A percentile compares a stretch with the other conserved stretches of the same genome.
phyloP scores from a whole-genome alignment of 92 coral and sea anemone species.

The Nematostella vectensis region DNA sequence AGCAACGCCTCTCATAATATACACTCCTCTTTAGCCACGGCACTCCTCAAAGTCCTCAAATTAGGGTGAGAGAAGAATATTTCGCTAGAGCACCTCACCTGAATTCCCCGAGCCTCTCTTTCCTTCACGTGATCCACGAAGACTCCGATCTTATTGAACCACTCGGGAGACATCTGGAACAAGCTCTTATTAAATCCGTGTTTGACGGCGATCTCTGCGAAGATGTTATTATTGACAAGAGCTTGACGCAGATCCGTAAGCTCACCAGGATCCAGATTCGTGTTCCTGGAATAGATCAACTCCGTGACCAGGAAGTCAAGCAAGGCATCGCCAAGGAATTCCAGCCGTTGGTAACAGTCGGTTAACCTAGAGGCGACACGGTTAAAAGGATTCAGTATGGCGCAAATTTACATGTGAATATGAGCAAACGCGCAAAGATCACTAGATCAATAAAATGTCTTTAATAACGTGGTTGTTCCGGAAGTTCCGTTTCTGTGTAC shows the following conservation, averaged over 20 bases:
- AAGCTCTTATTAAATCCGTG: slow-evolving; percentile 60
- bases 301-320: slow-evolving; percentile 91
- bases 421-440: too few species aligned
- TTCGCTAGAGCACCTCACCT: too few species aligned
- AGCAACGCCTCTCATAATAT: too few species aligned
- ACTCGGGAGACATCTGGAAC: slow-evolving; percentile 72
- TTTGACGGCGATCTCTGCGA: slow-evolving; percentile 79
- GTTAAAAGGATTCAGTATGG: too few species aligned
- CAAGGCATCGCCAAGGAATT: slow-evolving; percentile 93
- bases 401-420: too few species aligned
- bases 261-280: slow-evolving; percentile 65
- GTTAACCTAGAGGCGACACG: slow-evolving; percentile 14
- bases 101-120: too few species aligned
- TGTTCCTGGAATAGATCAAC: slow-evolving; percentile 66
- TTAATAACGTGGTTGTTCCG: too few species aligned
- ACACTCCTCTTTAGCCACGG: too few species aligned
- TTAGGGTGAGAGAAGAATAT: too few species aligned
- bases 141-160: slow-evolving; percentile 71
- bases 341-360: slow-evolving; percentile 86
- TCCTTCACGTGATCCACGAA: slow-evolving; percentile 36
- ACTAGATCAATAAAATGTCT: too few species aligned
- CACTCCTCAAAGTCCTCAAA: too few species aligned
- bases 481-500: too few species aligned
- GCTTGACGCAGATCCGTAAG: slow-evolving; percentile 93
- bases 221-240: slow-evolving; percentile 89